These are phyloP conservation scores for Rhodophaea formosa DNA, from an alignment of 2,888 invertebrate species.

Conservation along the genomic window DNA sequence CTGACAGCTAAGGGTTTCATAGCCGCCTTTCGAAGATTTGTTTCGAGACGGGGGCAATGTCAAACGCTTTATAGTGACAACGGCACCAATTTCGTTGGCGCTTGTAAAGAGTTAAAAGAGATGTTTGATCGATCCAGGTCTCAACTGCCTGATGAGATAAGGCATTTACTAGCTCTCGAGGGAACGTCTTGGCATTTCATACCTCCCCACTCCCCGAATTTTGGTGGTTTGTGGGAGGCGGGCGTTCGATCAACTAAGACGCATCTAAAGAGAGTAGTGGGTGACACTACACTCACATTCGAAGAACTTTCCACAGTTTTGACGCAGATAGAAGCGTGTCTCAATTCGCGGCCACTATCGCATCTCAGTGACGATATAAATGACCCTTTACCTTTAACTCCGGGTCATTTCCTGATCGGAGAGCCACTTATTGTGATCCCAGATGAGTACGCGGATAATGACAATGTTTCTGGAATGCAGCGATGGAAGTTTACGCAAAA, in stretches of 20 bases:
- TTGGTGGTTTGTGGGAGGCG: conserved; percentile 31
- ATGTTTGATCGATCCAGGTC: neutral
- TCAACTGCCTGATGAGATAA: neutral
- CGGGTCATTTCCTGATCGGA: conserved; percentile 23
- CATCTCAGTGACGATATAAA: neutral
- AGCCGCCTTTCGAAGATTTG: conserved; percentile 18
- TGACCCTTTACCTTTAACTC: conserved; percentile 19
- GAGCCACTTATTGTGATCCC: conserved; percentile 17
- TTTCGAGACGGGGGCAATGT: conserved; percentile 11
- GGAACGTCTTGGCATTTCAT: no score
- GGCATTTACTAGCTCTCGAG: conserved; percentile 5
- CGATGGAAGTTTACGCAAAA: conserved; percentile 31
- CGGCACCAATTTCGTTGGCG: conserved; percentile 24
- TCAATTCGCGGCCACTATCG: conserved; percentile 30
- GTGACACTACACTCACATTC: conserved; percentile 25
- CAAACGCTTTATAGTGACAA: conserved; percentile 24
- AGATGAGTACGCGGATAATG: conserved; percentile 17
- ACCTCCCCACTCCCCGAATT: conserved; percentile 24
- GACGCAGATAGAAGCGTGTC: conserved; percentile 31
- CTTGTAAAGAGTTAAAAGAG: neutral
- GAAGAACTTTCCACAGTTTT: conserved; percentile 28
- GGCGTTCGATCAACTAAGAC: conserved; percentile 27
- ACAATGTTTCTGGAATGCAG: conserved; percentile 2
- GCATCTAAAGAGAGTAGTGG: conserved; percentile 27
- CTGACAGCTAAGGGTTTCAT: conserved; percentile 13